Percentiles rank a stretch among this genome's conserved stretches.
Evolutionary conservation across 2,797 vertebrate species (phyloP).

Genomic region (Cossypha polioptera): DNA sequence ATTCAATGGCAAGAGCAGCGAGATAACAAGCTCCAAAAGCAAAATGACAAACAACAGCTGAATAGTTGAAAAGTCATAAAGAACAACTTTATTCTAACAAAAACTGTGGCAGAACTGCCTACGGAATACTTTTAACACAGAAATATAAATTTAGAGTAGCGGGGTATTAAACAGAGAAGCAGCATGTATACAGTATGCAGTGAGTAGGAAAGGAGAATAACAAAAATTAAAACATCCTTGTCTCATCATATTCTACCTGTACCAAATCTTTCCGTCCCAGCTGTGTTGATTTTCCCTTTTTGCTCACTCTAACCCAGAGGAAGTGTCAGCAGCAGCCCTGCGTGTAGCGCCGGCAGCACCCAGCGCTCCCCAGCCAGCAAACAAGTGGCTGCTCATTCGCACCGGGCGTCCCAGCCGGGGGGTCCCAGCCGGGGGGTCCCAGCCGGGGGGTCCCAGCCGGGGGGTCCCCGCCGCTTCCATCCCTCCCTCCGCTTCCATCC

Average conservation of each 20-base stretch:
- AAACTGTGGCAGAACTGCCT: not conserved
- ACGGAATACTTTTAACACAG: not conserved
- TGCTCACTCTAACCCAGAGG: not conserved
- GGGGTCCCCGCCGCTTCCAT: not conserved
- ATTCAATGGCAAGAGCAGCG: not conserved
- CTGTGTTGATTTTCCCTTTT: not conserved
- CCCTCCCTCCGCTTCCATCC: not conserved
- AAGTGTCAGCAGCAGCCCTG: not conserved
- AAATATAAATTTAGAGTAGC: not conserved
- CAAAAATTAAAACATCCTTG: not conserved
- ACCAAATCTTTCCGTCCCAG: not conserved
- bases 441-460: too few relatives aligned
- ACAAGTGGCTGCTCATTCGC: not conserved
- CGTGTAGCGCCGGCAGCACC: rapidly evolving
- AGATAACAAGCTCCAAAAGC: not conserved
- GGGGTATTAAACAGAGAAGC: not conserved
- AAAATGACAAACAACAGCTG: not conserved
- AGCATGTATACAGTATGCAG: rapidly evolving
- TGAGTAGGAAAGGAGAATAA: not conserved
- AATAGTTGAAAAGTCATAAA: not conserved
- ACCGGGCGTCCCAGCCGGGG: not conserved
- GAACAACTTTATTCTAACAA: not conserved
- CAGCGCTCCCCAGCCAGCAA: not conserved
- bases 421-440: not conserved
- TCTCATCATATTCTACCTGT: not conserved